These are phyloP conservation scores for Alosa sapidissima DNA, from an alignment of 2,797 vertebrate genomes.

Conservation along the genomic window DNA sequence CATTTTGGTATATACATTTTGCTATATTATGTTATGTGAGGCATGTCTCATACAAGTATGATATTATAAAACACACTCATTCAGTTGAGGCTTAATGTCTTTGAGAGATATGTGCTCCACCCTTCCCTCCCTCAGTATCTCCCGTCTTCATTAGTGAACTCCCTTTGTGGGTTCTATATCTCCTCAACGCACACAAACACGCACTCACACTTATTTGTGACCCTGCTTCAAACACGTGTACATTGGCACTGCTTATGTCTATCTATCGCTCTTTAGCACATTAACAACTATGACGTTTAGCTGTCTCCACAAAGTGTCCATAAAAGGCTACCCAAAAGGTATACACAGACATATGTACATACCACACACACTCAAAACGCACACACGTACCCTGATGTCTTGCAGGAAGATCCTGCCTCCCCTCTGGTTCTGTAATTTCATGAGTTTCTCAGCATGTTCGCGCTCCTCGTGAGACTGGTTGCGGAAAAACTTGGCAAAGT, in stretches of 20 bases:
- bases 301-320: neutral
- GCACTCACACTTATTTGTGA: neutral
- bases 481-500: slow-evolving; percentile 93
- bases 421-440: slow-evolving; percentile 92
- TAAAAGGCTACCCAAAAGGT: neutral
- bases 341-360: neutral
- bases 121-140: slow-evolving; percentile 59
- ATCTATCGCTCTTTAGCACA: neutral
- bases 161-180: slow-evolving; percentile 12
- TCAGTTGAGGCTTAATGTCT: slow-evolving; percentile 34
- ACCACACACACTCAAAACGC: neutral
- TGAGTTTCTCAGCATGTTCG: slow-evolving; percentile 93
- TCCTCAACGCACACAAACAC: slow-evolving; percentile 22
- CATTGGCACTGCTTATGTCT: neutral
- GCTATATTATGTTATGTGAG: neutral
- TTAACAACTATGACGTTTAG: neutral
- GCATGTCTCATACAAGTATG: neutral
- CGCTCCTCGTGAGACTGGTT: slow-evolving; percentile 90
- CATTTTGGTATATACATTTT: neutral
- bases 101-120: slow-evolving; percentile 62
- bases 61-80: neutral
- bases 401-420: slow-evolving; percentile 93
- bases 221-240: neutral
- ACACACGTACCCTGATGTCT: slow-evolving; percentile 82
- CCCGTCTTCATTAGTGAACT: slow-evolving; percentile 17